These are phyloP conservation scores for Tragelaphus imberbis DNA, from an alignment of 2,113 vertebrate genomes.

Conservation along the genomic window DNA sequence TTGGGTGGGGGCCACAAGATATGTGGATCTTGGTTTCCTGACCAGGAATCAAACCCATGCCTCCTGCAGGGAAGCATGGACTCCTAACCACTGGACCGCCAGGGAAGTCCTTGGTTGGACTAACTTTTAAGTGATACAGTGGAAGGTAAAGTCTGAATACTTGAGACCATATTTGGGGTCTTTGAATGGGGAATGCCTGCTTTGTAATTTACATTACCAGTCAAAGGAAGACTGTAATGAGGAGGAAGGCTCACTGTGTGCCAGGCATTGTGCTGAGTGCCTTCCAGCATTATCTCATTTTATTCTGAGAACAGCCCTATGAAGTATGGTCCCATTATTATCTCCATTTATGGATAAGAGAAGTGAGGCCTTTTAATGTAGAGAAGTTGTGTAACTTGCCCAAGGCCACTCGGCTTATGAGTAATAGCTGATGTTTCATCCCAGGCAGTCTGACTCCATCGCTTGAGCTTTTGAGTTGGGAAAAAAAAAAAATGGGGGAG, in stretches of 20 bases:
- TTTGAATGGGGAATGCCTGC: neutral
- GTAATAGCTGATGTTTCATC: neutral
- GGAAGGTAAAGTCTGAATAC: neutral
- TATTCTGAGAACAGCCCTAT: neutral
- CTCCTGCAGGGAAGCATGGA: neutral
- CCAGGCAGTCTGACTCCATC: neutral
- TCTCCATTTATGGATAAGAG: neutral
- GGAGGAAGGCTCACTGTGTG: neutral
- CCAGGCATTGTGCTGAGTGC: neutral
- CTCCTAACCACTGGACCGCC: neutral
- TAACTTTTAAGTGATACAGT: neutral
- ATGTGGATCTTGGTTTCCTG: neutral
- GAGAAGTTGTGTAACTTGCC: neutral
- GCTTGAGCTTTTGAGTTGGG: neutral
- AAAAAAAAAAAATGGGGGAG: too few relatives aligned
- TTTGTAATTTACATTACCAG: neutral
- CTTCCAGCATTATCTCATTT: neutral
- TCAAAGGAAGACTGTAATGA: neutral
- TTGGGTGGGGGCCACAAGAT: neutral
- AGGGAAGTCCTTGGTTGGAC: neutral
- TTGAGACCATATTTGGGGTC: neutral
- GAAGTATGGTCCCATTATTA: neutral
- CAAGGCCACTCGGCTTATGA: neutral
- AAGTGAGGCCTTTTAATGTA: neutral
- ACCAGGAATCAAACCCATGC: neutral